A percentile compares a stretch with the other conserved stretches of the same genome.
Evolutionary conservation across 2,888 invertebrate species (phyloP).

Genomic region (Flexamia atlantica): DNA sequence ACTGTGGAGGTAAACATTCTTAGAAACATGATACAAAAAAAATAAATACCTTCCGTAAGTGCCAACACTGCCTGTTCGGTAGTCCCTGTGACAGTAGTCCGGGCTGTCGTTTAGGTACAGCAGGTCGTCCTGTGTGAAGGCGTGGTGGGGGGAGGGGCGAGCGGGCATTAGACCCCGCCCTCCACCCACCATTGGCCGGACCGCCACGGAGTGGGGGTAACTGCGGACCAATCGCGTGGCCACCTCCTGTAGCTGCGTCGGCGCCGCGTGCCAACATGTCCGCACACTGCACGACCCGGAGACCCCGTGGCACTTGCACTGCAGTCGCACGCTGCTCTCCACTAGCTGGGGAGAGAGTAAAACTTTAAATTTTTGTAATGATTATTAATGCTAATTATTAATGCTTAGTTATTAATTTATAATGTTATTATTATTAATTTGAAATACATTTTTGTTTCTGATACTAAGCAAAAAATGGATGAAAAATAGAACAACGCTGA

Average conservation of each 20-base stretch:
- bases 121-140: conserved; percentile 77
- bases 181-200: conserved; percentile 70
- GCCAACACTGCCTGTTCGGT: conserved; percentile 85
- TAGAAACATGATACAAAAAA: conserved; percentile 69
- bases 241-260: conserved; percentile 77
- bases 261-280: conserved; percentile 88
- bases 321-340: conserved; percentile 78
- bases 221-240: conserved; percentile 79
- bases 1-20: no score
- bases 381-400: no score
- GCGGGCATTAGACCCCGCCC: conserved; percentile 71
- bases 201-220: conserved; percentile 78
- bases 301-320: conserved; percentile 92
- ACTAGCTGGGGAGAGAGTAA: conserved; percentile 74
- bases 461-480: not conserved
- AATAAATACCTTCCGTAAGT: conserved; percentile 83
- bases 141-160: conserved; percentile 70
- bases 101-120: conserved; percentile 89
- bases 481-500: not conserved
- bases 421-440: no score
- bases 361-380: no score
- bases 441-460: no score
- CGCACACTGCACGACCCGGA: conserved; percentile 90
- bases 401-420: no score
- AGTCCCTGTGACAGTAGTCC: conserved; percentile 88